Percentiles rank a stretch among this genome's conserved stretches.
Conservation (phyloP, 1,140 invertebrate genomes). For the Cotesia chilonis region DNA sequence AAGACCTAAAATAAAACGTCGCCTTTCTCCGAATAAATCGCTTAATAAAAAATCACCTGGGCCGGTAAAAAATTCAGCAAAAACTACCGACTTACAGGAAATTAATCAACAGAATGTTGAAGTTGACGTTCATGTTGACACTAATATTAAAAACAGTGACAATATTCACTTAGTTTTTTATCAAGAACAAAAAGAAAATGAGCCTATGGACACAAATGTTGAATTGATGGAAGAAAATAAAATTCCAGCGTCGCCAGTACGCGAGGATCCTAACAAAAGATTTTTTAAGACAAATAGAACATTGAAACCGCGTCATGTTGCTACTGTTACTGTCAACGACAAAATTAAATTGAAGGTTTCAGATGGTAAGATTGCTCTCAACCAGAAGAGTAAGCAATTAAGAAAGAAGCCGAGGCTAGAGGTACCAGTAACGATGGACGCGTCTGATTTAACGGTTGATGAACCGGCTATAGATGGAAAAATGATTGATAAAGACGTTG, state of each 20-base stretch:
- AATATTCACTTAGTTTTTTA: too few relatives aligned
- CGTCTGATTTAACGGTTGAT: conserved; percentile 54
- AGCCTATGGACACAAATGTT: too few relatives aligned
- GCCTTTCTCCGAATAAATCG: conserved; percentile 22
- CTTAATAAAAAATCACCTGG: conserved; percentile 20
- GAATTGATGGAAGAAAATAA: too few relatives aligned
- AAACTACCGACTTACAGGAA: background rate
- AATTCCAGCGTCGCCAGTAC: background rate
- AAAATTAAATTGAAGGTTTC: conserved; percentile 46
- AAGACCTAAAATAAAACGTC: conserved; percentile 51
- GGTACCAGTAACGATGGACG: conserved; percentile 44
- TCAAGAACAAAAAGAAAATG: too few relatives aligned
- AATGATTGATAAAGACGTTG: conserved; percentile 42
- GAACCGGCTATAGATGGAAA: conserved; percentile 46
- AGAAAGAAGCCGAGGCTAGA: conserved; percentile 36
- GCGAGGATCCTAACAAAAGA: conserved; percentile 49
- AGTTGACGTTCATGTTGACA: too few relatives aligned
- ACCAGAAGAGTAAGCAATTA: conserved; percentile 36
- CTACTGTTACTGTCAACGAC: conserved; percentile 51
- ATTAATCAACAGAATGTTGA: conserved; percentile 4
- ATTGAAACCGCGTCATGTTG: conserved; percentile 34
- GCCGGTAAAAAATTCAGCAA: background rate
- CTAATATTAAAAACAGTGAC: too few relatives aligned
- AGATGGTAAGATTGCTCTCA: conserved; percentile 33
- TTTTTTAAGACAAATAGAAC: conserved; percentile 56